Percentiles rank a stretch among this genome's conserved stretches.
Evolutionary conservation across 2,888 invertebrate species (phyloP).

Genomic region (Machimus atricapillus): DNA sequence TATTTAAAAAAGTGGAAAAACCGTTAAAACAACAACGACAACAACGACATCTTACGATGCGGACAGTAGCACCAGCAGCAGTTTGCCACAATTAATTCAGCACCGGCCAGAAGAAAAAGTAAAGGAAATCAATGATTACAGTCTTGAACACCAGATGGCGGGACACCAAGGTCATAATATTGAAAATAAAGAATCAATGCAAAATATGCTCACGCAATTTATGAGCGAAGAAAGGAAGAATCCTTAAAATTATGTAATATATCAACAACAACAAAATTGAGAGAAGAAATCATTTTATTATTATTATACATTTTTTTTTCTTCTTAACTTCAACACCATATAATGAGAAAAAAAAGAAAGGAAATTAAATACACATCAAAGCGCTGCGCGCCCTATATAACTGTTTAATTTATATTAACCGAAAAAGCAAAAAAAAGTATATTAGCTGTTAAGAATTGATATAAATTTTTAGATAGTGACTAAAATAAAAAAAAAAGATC

Average conservation of each 20-base stretch:
- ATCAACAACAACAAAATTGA: not conserved
- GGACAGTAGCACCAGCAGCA: not conserved
- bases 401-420: not conserved
- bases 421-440: not conserved
- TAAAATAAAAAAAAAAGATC: not conserved
- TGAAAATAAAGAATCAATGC: slow-evolving; percentile 64
- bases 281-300: not conserved
- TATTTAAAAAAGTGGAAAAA: too few species aligned
- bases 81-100: not conserved
- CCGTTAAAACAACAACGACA: not conserved
- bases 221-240: slow-evolving; percentile 65
- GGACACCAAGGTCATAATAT: not conserved
- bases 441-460: not conserved
- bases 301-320: too few species aligned
- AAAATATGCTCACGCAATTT: slow-evolving; percentile 66
- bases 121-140: not conserved
- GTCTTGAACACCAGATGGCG: not conserved
- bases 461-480: not conserved
- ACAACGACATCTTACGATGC: not conserved
- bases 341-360: too few species aligned
- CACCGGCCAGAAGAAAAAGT: not conserved
- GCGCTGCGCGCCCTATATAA: not conserved
- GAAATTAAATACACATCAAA: not conserved
- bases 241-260: slow-evolving; percentile 53
- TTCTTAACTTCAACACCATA: too few species aligned